phyloP scores from a whole-genome alignment of 2,888 invertebrate genomes.

The Julus scandinavius region DNA sequence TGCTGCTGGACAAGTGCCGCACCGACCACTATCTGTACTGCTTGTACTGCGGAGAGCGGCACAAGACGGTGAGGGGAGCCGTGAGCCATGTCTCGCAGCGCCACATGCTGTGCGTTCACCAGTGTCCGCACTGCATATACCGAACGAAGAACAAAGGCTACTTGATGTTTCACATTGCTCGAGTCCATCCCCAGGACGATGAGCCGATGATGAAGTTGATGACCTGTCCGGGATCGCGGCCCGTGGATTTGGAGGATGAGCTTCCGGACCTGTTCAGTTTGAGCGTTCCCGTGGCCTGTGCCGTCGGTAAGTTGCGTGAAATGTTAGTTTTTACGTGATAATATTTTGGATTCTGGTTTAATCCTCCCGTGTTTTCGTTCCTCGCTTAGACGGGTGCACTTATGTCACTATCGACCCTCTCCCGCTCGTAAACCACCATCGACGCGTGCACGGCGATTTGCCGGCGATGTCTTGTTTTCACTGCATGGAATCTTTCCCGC shows the following conservation, averaged over 20 bases:
- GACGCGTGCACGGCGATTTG: not conserved
- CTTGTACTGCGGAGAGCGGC: slow-evolving; percentile 49
- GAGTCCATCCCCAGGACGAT: not conserved
- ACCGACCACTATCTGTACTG: slow-evolving; percentile 24
- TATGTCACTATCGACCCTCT: slow-evolving; percentile 37
- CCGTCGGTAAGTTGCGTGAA: not conserved
- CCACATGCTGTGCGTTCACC: slow-evolving; percentile 28
- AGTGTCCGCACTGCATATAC: slow-evolving; percentile 53
- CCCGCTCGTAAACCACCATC: not conserved
- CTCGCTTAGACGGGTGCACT: slow-evolving; percentile 21
- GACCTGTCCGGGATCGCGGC: not conserved
- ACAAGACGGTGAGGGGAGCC: not conserved
- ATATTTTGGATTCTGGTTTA: not conserved
- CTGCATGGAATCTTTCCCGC: not conserved
- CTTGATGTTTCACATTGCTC: slow-evolving; percentile 36
- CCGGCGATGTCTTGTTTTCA: slow-evolving; percentile 5
- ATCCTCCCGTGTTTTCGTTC: not conserved
- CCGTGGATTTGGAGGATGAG: not conserved
- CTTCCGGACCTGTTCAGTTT: slow-evolving; percentile 45
- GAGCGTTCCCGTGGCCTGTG: slow-evolving; percentile 42
- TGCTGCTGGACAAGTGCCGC: not conserved
- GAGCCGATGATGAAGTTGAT: not conserved
- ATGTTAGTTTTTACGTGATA: not conserved
- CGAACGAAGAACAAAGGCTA: not conserved
- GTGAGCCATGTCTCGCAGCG: slow-evolving; percentile 32